Evolutionary conservation across 2,888 invertebrate species (phyloP), one percentile per base, ranked within the genome.

Genomic region (Xestia rhomboidea): DNA sequence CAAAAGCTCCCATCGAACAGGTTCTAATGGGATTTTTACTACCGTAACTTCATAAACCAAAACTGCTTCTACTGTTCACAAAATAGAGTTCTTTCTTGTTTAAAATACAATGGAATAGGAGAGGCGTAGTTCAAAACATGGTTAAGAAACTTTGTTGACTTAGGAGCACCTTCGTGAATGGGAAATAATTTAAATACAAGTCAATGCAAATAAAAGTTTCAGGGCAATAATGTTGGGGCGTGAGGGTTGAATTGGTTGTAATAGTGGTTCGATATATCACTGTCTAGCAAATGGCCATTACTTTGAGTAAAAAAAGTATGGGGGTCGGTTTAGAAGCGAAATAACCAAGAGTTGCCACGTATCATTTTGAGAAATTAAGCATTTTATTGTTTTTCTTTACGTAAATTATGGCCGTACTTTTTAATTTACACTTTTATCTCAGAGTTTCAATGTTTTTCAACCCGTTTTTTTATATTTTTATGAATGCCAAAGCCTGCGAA

Each of bases 111-210:
- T 30, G 15, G 41, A 57, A 82, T 49, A 62, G 15, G 74, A 73
- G 66, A 73, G 64, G 46, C 41, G 34, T 66, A 74, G 66, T 68
- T 68, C 62, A 76, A 76, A 81, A 76, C 68, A 73, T 64, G 18
- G 77, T 68, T 84, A 76, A 83, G 68, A 79, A 76, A 73, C 67
- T 73, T 64, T 86, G 76, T 88, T 74, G 86, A 79, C 71, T 84
- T 89, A 88, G 89, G 88, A 81, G 64, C 69, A 79, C 89, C 85
- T 81, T 80, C 27, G 67, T 46, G 80, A 80, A 81, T 79, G 68
- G 83, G 73, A 74, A 79, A 76, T 87, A 79, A 86, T 80, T 81
- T 73, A 83, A 82, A 76, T 70, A 83, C 73, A 73, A 81, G 76
- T 66, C 77, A 71, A 73, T 80, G 80, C 76, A 89, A 86, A 86